Evolutionary conservation across 2,797 vertebrate species (phyloP).

Genomic region (Chelidonichthys spinosus): DNA sequence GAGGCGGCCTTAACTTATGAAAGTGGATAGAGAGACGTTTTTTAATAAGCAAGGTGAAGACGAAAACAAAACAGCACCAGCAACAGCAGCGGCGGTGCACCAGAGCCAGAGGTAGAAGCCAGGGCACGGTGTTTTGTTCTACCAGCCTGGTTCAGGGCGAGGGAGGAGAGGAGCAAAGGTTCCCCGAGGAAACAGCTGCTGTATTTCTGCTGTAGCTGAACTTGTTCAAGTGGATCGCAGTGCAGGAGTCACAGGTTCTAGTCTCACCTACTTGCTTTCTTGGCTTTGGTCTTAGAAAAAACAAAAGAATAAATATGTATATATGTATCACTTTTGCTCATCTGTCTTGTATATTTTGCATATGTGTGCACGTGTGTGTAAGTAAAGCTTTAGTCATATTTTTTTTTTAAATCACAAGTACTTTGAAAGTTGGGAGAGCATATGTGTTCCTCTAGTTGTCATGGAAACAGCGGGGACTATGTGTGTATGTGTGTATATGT

Average conservation of each 20-base stretch:
- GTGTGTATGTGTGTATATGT: constrained; percentile 27
- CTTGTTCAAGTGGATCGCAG: neutral
- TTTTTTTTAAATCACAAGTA: constrained; percentile 4
- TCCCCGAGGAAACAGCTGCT: neutral
- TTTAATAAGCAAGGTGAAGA: neutral
- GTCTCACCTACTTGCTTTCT: constrained; percentile 10
- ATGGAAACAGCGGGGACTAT: constrained; percentile 79
- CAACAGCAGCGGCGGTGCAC: constrained; percentile 67
- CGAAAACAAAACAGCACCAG: constrained; percentile 13
- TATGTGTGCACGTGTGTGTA: constrained; percentile 8
- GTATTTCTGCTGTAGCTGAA: neutral
- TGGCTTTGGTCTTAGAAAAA: constrained; percentile 1
- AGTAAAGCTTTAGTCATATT: neutral
- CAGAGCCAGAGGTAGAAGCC: constrained; percentile 66
- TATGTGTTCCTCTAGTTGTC: constrained; percentile 75
- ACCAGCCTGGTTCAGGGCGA: constrained; percentile 34
- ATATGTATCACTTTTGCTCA: constrained; percentile 14
- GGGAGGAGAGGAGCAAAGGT: neutral
- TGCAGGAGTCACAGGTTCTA: neutral
- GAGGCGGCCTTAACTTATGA: constrained; percentile 28
- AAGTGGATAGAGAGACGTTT: constrained; percentile 34
- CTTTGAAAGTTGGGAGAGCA: constrained; percentile 66
- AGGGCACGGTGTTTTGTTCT: constrained; percentile 45
- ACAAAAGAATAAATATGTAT: no score
- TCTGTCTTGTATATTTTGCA: constrained; percentile 13